phyloP scores from a whole-genome alignment of 2,797 vertebrate genomes.

The Nannoperca australis region DNA sequence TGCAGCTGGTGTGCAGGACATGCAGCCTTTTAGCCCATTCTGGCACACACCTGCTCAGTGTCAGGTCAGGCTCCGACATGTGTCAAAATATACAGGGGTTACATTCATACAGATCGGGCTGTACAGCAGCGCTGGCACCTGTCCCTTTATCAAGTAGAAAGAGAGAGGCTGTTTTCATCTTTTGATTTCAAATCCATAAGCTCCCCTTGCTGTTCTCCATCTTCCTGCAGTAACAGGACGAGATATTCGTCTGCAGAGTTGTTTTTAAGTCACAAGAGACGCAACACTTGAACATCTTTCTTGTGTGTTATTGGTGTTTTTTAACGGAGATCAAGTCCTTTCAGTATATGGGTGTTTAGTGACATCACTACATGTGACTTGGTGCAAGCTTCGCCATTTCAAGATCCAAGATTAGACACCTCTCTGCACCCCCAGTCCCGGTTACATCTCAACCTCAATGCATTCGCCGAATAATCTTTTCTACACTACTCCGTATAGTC shows the following conservation, averaged over 20 bases:
- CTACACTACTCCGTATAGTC: not conserved
- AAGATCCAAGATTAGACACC: slow-evolving; percentile 63
- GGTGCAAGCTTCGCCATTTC: slow-evolving; percentile 39
- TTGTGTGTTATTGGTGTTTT: too few relatives aligned
- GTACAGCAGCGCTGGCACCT: slow-evolving; percentile 29
- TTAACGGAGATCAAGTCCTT: not conserved
- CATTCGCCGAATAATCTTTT: not conserved
- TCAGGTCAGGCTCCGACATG: slow-evolving; percentile 62
- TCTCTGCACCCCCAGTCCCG: slow-evolving; percentile 38
- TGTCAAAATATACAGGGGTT: slow-evolving; percentile 63
- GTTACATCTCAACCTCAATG: not conserved
- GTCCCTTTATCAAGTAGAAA: slow-evolving; percentile 31
- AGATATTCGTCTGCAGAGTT: not conserved
- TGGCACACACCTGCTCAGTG: slow-evolving; percentile 69
- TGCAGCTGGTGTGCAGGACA: slow-evolving; percentile 64
- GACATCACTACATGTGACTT: slow-evolving; percentile 66
- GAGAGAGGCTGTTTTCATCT: not conserved
- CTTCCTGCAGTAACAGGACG: slow-evolving; percentile 18
- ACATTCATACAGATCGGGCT: slow-evolving; percentile 42
- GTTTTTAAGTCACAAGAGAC: not conserved
- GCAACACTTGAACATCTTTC: not conserved
- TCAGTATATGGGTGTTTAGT: not conserved
- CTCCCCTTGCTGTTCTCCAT: slow-evolving; percentile 14
- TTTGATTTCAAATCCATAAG: slow-evolving; percentile 24
- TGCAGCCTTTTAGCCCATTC: slow-evolving; percentile 61